Evolutionary conservation across 2,888 invertebrate genomes (phyloP), one percentile per base, ranked within the genome.

Genomic region (Trichogramma evanescens): DNA sequence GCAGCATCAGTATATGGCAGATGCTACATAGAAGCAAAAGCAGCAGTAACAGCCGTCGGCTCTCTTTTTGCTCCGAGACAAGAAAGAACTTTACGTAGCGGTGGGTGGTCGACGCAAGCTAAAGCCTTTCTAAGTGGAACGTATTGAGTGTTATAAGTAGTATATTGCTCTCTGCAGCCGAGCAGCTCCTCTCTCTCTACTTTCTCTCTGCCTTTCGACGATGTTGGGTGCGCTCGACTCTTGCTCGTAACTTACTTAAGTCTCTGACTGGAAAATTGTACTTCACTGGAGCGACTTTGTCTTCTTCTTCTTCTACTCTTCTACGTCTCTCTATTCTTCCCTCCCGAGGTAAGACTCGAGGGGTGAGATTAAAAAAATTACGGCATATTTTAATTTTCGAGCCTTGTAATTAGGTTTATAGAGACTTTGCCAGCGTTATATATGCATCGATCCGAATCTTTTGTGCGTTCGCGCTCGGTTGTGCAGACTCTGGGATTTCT

Each of bases 81-180:
- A 26, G 26, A 26, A 26, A 26, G 26, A 26, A 26, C 26, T 26
- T 26, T 26, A 26, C 26, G 26, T 2, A 26, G 26, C 26, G 26
- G 26, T 26, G 26, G 26, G 26, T 26, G 26, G 26, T 26, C 26
- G 26, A 26, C 26, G 26, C 26, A 26, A 26, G 3, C 26, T 26
- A 52, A 62, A 69, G 70, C 70, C 67, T 68, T 59, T 66, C 61
- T 72, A 73, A 74, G 71, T 72, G 70, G 70, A 71, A 74, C 68
- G 66, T 72, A 74, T 74, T 66, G 71, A 69, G 68, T 66, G 67
- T 57, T 69, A 68, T 70, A 69, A 70, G 69, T 64, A 67, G 67
- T 66, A 69, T 64, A 10, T 48, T 48, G 13, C 48, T 48, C 26
- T n/a, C 64, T 53, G 59, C 55, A 62, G 68, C 63, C 66, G 59